phyloP scores from a whole-genome alignment of 1,140 invertebrate species.

The Aradophagus sp. region DNA sequence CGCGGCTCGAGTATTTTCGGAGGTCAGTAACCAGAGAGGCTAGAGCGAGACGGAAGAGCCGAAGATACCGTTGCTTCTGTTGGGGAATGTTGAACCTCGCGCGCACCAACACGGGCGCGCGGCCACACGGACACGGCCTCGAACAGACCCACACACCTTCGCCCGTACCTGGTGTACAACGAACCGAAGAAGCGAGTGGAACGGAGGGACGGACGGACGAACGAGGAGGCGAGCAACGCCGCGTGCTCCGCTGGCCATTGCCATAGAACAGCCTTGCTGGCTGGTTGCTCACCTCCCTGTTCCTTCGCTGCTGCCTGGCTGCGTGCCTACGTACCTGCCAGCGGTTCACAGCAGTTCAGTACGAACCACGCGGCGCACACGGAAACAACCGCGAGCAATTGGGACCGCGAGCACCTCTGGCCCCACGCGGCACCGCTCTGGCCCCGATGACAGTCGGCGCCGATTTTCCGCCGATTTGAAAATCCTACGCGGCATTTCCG shows the following conservation, averaged over 20 bases:
- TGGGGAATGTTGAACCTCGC: slow-evolving; percentile 68
- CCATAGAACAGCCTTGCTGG: slow-evolving; percentile 57
- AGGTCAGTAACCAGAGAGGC: slow-evolving; percentile 73
- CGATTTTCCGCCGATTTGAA: not conserved
- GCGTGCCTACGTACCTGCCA: slow-evolving; percentile 57
- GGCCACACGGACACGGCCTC: slow-evolving; percentile 34
- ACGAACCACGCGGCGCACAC: slow-evolving; percentile 73
- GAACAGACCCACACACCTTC: slow-evolving; percentile 34
- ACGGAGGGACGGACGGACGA: slow-evolving; percentile 60
- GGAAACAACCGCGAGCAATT: slow-evolving; percentile 72
- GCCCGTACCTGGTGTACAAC: slow-evolving; percentile 48
- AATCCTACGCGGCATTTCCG: slow-evolving; percentile 1
- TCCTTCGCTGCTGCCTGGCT: slow-evolving; percentile 48
- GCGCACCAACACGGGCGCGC: slow-evolving; percentile 11
- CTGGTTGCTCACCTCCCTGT: slow-evolving; percentile 58
- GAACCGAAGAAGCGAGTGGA: slow-evolving; percentile 51
- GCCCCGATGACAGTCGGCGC: not conserved
- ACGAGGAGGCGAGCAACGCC: slow-evolving; percentile 50
- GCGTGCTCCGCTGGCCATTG: slow-evolving; percentile 52
- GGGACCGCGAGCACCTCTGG: slow-evolving; percentile 42
- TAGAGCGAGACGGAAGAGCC: slow-evolving; percentile 65
- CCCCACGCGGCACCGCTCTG: slow-evolving; percentile 36
- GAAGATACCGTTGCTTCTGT: slow-evolving; percentile 71
- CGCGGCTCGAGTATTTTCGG: slow-evolving; percentile 69
- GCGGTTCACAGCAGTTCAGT: slow-evolving; percentile 68